Conservation (phyloP, 1,140 invertebrate species). For the Drosophila sproati region DNA sequence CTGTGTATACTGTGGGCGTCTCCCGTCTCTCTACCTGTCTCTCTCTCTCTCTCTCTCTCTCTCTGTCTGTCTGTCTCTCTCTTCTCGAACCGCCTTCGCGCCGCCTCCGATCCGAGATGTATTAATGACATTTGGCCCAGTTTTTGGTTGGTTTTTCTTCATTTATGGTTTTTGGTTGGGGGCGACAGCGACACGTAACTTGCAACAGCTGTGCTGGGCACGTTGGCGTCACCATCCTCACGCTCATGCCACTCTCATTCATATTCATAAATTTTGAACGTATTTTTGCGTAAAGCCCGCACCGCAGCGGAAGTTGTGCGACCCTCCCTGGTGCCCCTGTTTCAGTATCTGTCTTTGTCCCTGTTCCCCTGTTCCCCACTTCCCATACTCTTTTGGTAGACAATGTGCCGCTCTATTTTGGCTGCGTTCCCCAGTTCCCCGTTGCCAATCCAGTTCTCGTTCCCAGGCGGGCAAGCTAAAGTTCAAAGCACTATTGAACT, state of each 20-base stretch:
- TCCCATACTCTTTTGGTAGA: slow-evolving; percentile 29
- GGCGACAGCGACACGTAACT: slow-evolving; percentile 39
- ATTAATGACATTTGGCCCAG: slow-evolving; percentile 81
- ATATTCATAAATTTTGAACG: slow-evolving; percentile 78
- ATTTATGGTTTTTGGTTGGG: slow-evolving; percentile 32
- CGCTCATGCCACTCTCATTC: slow-evolving; percentile 56
- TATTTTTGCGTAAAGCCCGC: slow-evolving; percentile 65
- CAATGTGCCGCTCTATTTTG: slow-evolving; percentile 79
- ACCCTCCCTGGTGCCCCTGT: slow-evolving; percentile 8
- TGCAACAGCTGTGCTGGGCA: slow-evolving; percentile 32
- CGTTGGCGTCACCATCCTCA: slow-evolving; percentile 27
- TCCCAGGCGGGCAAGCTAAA: slow-evolving; percentile 61
- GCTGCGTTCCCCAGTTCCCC: slow-evolving; percentile 39
- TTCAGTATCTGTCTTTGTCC: background rate
- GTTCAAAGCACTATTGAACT: slow-evolving; percentile 83
- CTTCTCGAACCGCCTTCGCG: slow-evolving; percentile 33
- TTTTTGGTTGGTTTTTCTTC: slow-evolving; percentile 47
- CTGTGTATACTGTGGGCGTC: slow-evolving; percentile 22
- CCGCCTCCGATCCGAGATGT: slow-evolving; percentile 70
- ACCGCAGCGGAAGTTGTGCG: slow-evolving; percentile 61
- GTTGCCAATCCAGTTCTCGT: background rate
- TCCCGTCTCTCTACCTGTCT: slow-evolving; percentile 14
- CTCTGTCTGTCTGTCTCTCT: slow-evolving; percentile 12
- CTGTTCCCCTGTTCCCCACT: background rate
- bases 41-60: slow-evolving; percentile 12